Evolutionary conservation across 2,888 invertebrate genomes (phyloP).

Genomic region (Spodoptera picta): DNA sequence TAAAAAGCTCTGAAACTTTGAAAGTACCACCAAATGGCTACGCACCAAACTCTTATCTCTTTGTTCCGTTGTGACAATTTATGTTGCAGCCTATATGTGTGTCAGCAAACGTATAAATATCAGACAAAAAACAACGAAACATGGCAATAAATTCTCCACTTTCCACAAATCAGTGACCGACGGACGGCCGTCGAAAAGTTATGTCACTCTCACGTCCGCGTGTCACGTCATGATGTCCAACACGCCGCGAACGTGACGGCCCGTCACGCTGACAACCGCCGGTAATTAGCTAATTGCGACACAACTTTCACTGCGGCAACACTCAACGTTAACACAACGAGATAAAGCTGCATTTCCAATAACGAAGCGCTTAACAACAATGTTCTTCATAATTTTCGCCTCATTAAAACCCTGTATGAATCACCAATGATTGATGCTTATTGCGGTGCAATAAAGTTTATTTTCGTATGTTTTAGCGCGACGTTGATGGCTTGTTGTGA

Average conservation of each 20-base stretch:
- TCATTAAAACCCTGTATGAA: slow-evolving; percentile 67
- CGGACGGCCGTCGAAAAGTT: slow-evolving; percentile 79
- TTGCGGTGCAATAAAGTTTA: slow-evolving; percentile 60
- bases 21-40: neutral
- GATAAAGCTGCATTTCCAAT: slow-evolving; percentile 17
- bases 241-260: slow-evolving; percentile 52
- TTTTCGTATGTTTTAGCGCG: slow-evolving; percentile 51
- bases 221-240: slow-evolving; percentile 59
- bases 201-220: slow-evolving; percentile 69
- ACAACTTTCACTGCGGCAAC: slow-evolving; percentile 42
- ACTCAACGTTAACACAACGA: slow-evolving; percentile 11
- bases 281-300: slow-evolving; percentile 82
- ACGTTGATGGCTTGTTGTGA: slow-evolving; percentile 61
- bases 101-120: slow-evolving; percentile 30
- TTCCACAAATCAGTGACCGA: slow-evolving; percentile 61
- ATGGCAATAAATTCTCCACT: slow-evolving; percentile 53
- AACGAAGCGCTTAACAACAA: neutral
- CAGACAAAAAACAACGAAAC: slow-evolving; percentile 35
- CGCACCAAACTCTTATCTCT: slow-evolving; percentile 15
- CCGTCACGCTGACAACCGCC: slow-evolving; percentile 58
- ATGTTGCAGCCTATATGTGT: slow-evolving; percentile 33
- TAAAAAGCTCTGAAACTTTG: neutral
- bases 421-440: slow-evolving; percentile 59
- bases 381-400: slow-evolving; percentile 63
- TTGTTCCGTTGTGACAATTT: slow-evolving; percentile 24